A percentile compares a stretch with the other conserved stretches of the same genome.
Conservation (phyloP, 2,888 invertebrate genomes). For the Ctena decussata region DNA sequence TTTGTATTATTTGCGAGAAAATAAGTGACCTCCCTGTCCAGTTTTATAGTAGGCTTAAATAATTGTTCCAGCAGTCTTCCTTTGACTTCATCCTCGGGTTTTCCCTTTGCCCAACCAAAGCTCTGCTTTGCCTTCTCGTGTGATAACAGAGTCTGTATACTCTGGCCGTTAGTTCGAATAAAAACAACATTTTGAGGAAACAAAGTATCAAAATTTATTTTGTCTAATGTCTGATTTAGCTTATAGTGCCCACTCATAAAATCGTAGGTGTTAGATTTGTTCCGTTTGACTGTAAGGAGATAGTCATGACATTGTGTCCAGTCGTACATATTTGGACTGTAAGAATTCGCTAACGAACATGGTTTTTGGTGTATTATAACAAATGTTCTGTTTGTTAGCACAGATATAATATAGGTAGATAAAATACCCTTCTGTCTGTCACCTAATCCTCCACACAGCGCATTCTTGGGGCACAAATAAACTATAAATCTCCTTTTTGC, state of each 20-base stretch:
- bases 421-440: slow-evolving; percentile 43
- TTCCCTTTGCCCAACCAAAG: slow-evolving; percentile 18
- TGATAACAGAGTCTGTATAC: not conserved
- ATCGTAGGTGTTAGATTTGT: not conserved
- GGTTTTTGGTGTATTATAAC: slow-evolving; percentile 38
- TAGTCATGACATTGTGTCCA: slow-evolving; percentile 26
- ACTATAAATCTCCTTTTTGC: not conserved
- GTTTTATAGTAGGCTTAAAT: slow-evolving; percentile 5
- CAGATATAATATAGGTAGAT: slow-evolving; percentile 30
- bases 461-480: not conserved
- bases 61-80: slow-evolving; percentile 16
- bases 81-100: slow-evolving; percentile 5
- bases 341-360: slow-evolving; percentile 24
- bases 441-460: slow-evolving; percentile 47
- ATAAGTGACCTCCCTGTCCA: not conserved
- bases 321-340: slow-evolving; percentile 19
- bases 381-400: slow-evolving; percentile 36
- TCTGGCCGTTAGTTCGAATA: not conserved
- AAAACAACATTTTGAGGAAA: not conserved
- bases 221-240: not conserved
- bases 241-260: not conserved
- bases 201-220: not conserved
- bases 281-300: not conserved
- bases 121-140: not conserved
- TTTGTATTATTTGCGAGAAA: not conserved